Percentiles rank a stretch among this genome's conserved stretches.
phyloP scores from a whole-genome alignment of 2,113 vertebrate genomes.

The Phylloscopus trochiloides region DNA sequence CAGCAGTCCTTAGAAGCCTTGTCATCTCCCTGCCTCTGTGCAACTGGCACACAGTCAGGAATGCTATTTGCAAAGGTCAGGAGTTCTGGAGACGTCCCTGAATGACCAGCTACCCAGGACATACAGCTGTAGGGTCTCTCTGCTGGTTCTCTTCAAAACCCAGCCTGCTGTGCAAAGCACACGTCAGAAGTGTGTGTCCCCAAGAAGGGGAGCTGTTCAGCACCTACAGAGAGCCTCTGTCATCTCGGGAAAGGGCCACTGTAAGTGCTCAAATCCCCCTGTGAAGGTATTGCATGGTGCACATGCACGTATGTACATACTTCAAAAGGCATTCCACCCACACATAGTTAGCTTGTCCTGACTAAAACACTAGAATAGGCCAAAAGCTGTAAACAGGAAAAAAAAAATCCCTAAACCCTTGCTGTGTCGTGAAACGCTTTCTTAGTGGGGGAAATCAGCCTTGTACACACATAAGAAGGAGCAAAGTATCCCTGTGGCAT shows the following conservation, averaged over 20 bases:
- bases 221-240: background rate
- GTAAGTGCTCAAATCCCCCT: background rate
- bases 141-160: background rate
- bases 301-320: accelerated
- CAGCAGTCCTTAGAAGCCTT: background rate
- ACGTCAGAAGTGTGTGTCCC: background rate
- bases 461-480: background rate
- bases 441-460: background rate
- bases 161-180: background rate
- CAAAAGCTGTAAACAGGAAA: background rate
- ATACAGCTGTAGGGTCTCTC: background rate
- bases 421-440: background rate
- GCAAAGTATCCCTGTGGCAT: background rate
- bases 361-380: background rate
- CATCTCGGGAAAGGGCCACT: background rate
- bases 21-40: background rate
- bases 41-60: background rate
- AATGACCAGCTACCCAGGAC: background rate
- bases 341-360: background rate
- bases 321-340: background rate
- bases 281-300: background rate
- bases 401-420: background rate
- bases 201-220: background rate
- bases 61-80: background rate
- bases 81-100: background rate